Evolutionary conservation across 2,113 vertebrate species (phyloP).

Genomic region (Apeltes quadracus): DNA sequence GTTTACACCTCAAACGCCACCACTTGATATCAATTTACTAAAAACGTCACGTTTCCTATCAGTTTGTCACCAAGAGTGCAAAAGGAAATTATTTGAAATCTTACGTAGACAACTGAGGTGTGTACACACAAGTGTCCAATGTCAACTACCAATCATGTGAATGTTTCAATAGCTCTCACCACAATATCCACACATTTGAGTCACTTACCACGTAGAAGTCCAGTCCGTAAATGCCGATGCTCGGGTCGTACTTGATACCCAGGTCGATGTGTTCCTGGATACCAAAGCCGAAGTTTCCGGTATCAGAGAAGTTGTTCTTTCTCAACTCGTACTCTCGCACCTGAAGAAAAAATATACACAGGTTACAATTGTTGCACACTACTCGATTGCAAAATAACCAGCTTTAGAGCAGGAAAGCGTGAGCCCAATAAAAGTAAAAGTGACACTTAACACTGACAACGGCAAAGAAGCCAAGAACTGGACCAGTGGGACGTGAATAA

Average conservation of each 20-base stretch:
- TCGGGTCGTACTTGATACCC: slow-evolving; percentile 98
- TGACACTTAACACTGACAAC: too few relatives aligned
- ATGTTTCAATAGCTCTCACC: neutral
- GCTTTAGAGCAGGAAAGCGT: too few relatives aligned
- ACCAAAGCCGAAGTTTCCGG: slow-evolving; percentile 98
- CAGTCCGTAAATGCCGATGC: slow-evolving; percentile 98
- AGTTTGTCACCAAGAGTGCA: neutral
- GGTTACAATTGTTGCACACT: neutral
- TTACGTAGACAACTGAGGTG: neutral
- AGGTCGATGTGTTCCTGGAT: slow-evolving; percentile 99
- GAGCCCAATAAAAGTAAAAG: too few relatives aligned
- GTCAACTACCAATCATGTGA: neutral
- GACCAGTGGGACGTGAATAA: too few relatives aligned
- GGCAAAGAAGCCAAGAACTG: neutral
- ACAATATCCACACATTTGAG: neutral
- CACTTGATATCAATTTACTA: neutral
- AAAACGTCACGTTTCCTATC: too few relatives aligned
- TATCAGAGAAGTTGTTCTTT: slow-evolving; percentile 98
- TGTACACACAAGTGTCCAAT: neutral
- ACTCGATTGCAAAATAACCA: too few relatives aligned
- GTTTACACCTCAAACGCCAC: neutral
- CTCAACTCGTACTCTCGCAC: slow-evolving; percentile 97
- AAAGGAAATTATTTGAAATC: neutral
- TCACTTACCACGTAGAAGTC: slow-evolving; percentile 96
- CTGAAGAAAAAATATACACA: slow-evolving; percentile 65